Base-by-base conservation (phyloP, 53 echinoderm and acorn worm genomes). In the Crossaster papposus region DNA sequence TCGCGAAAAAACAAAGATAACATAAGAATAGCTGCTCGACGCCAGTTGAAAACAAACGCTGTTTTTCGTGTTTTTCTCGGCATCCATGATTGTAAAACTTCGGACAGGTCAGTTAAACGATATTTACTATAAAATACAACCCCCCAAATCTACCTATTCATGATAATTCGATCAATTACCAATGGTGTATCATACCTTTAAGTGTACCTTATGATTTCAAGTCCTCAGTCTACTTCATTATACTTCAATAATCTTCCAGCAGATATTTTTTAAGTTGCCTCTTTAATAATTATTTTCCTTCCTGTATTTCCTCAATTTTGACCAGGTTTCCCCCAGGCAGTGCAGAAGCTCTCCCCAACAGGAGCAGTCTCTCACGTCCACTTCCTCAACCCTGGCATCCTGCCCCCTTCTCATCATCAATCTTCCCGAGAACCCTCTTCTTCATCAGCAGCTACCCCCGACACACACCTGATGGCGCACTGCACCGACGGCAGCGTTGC, bases 271-370 rank as follows among this genome's bases (percentile, higher is more conserved):
- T 14, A 62, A 20, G 62, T 71, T 31, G 74, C 35, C 35, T 5
- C 74, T 14, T 36, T 34, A 33, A 20, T 58, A 15, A 58, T 58
- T 14, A n/a, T 30, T 82, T 36, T 64, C 17, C 33, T 11, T 15
- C 51, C 23, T 22, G 1, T 29, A 11, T 79, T 4, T 36, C 36
- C 70, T 65, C 3, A 18, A 71, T n/a, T 58, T 75, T 30, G n/a
- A 30, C 0, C 81, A 95, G 96, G 96, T 76, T 32, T 93, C 14
- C 96, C 96, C 24, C 78, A 95, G 33, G 83, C 90, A 52, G 81
- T 91, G 33, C 88, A 95, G 50, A 93, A 90, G 81, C 86, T 92
- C 63, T 71, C 89, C 64, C 18, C 84, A 30, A 7, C 33, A 15
- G 81, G 90, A 79, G 72, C 31, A 78, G 36, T 92, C 79, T 58